Conservation (phyloP, 1,140 invertebrate species). For the Tetramorium parvispinum region DNA sequence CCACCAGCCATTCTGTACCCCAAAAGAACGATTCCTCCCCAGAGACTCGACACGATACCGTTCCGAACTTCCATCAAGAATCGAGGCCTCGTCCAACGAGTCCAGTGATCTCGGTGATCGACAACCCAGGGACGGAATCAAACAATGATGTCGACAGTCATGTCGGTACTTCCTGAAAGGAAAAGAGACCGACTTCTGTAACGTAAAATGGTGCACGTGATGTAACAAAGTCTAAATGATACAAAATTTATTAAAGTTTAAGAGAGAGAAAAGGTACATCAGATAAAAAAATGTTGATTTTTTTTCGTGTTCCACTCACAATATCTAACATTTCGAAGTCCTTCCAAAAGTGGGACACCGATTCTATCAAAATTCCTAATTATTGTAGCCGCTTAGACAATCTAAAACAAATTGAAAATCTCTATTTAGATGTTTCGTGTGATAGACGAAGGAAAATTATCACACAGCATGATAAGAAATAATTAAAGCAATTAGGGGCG, state of each 20-base stretch:
- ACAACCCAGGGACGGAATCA: constrained; percentile 19
- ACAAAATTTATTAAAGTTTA: constrained; percentile 1
- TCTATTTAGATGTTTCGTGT: constrained; percentile 50
- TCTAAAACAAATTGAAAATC: constrained; percentile 38
- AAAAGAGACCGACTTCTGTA: constrained; percentile 46
- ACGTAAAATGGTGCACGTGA: constrained; percentile 36
- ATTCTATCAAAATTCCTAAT: constrained; percentile 21
- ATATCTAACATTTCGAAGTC: constrained; percentile 20
- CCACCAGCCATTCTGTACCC: background rate
- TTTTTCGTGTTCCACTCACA: constrained; percentile 27
- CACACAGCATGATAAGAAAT: background rate
- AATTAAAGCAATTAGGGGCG: constrained; percentile 11
- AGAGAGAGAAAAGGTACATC: constrained; percentile 10
- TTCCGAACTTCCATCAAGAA: constrained; percentile 52
- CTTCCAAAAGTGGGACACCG: background rate
- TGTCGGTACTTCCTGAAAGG: background rate
- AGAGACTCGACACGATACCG: background rate
- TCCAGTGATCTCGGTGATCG: constrained; percentile 62
- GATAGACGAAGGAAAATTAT: constrained; percentile 20
- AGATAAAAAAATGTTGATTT: constrained; percentile 6
- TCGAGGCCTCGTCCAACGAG: constrained; percentile 65
- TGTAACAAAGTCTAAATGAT: constrained; percentile 3
- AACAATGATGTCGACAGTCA: background rate
- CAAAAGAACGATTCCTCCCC: constrained; percentile 28
- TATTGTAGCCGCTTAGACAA: constrained; percentile 40